Conservation (phyloP, 1,140 invertebrate genomes). For the Goniozus legneri region DNA sequence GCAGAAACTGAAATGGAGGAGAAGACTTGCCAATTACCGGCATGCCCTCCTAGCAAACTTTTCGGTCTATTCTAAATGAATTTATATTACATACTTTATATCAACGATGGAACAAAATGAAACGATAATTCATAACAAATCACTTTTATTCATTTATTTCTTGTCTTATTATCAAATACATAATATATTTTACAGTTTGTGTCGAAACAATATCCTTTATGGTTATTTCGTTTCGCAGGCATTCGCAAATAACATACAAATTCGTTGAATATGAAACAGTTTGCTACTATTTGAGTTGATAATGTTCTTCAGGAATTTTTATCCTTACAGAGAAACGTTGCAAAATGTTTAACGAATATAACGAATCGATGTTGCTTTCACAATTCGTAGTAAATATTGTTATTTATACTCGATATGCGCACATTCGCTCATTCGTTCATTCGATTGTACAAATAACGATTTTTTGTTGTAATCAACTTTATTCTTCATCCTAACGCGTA, state of each 20-base stretch:
- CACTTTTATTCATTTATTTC: conserved; percentile 31
- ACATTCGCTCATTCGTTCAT: no score
- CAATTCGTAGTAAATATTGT: no score
- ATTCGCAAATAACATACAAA: conserved; percentile 33
- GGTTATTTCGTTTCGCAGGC: conserved; percentile 10
- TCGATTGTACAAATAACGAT: no score
- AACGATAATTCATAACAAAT: conserved; percentile 35
- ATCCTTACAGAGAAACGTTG: no score
- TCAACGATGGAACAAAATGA: background rate
- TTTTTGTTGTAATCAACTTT: no score
- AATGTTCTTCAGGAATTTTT: no score
- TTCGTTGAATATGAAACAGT: conserved; percentile 19
- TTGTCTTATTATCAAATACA: conserved; percentile 37
- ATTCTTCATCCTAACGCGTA: no score
- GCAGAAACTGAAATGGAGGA: conserved; percentile 54
- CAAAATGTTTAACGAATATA: conserved; percentile 15
- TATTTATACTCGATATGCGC: no score
- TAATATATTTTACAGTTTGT: conserved; percentile 38
- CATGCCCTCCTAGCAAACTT: conserved; percentile 41
- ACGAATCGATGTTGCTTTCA: no score
- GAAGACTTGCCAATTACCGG: conserved; percentile 49
- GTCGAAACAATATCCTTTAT: conserved; percentile 29
- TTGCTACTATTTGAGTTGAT: conserved; percentile 10
- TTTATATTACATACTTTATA: background rate
- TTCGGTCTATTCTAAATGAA: conserved; percentile 32